These are phyloP conservation scores for Brachyalestes nurse DNA, from an alignment of 2,797 vertebrate species.

Conservation along the genomic window DNA sequence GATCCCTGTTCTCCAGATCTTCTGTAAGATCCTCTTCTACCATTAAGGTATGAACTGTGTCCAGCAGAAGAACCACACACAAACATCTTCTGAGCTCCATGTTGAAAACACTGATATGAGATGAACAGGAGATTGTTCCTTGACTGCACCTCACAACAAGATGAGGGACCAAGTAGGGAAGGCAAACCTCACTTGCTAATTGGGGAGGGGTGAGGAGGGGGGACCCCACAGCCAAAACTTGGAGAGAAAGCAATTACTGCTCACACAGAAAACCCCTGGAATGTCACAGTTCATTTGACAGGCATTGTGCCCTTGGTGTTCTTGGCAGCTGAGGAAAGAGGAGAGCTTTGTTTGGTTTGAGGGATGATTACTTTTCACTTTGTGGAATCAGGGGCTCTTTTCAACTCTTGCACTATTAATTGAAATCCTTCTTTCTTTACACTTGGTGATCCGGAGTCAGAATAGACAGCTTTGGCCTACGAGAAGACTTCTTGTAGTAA, in stretches of 20 bases:
- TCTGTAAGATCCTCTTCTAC: constrained; percentile 54
- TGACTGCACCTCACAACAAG: constrained; percentile 25
- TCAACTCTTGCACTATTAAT: constrained; percentile 29
- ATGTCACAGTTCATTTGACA: constrained; percentile 71
- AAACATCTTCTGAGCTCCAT: constrained; percentile 36
- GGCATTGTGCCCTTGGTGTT: constrained; percentile 56
- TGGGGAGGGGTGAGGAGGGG: constrained; percentile 50
- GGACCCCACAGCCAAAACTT: constrained; percentile 49
- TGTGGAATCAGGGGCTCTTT: constrained; percentile 37
- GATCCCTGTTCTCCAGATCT: constrained; percentile 52
- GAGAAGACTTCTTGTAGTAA: neutral
- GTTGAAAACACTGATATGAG: constrained; percentile 15
- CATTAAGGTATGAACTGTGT: constrained; percentile 36
- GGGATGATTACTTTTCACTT: constrained; percentile 43
- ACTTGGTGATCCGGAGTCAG: constrained; percentile 1
- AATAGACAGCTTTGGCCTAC: constrained; percentile 10
- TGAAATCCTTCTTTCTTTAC: constrained; percentile 12
- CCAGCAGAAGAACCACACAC: constrained; percentile 40
- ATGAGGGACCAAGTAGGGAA: constrained; percentile 55
- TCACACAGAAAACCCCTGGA: constrained; percentile 70
- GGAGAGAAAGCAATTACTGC: constrained; percentile 70
- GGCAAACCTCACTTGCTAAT: constrained; percentile 66
- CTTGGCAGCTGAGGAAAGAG: constrained; percentile 37
- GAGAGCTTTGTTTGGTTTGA: constrained; percentile 51
- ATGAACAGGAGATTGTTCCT: constrained; percentile 8